Conservation (phyloP, 2,888 invertebrate species). For the Coleophora deauratella region DNA sequence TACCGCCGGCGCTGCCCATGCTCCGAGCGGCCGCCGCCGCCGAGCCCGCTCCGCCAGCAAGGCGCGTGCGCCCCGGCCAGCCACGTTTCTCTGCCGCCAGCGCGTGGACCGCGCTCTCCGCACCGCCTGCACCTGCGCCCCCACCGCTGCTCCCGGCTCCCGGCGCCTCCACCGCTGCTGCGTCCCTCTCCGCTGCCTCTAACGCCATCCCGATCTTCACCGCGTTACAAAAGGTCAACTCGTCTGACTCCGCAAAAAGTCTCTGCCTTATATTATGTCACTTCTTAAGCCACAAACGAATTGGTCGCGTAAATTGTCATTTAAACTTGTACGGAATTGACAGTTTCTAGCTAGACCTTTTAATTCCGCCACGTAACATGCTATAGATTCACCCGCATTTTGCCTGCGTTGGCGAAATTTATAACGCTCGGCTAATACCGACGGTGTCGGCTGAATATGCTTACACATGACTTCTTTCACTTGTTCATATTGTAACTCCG, state of each 20-base stretch:
- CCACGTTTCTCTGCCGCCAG: background rate
- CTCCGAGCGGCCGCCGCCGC: background rate
- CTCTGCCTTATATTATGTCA: slow-evolving; percentile 3
- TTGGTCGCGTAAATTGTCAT: too few species aligned
- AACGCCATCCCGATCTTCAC: background rate
- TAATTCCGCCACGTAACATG: slow-evolving; percentile 7
- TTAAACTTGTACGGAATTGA: background rate
- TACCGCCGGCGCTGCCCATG: background rate
- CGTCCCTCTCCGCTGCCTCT: background rate
- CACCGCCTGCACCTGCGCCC: background rate
- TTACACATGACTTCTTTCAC: too few species aligned
- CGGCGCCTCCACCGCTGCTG: too few species aligned
- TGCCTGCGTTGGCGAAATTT: too few species aligned
- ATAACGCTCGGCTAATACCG: too few species aligned
- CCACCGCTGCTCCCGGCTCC: too few species aligned
- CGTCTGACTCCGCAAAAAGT: background rate
- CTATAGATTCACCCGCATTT: too few species aligned
- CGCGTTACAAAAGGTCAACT: too few species aligned
- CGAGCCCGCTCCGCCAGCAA: background rate
- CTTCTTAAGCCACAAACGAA: slow-evolving; percentile 2
- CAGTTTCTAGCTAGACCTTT: slow-evolving; percentile 4
- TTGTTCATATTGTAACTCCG: too few species aligned
- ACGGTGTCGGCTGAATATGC: too few species aligned
- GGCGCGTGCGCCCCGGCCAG: background rate
- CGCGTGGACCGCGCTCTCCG: slow-evolving; percentile 1